A percentile compares a stretch with the other conserved stretches of the same genome.
These are phyloP conservation scores for Pterois miles DNA, from an alignment of 2,797 vertebrate genomes.

Conservation along the genomic window DNA sequence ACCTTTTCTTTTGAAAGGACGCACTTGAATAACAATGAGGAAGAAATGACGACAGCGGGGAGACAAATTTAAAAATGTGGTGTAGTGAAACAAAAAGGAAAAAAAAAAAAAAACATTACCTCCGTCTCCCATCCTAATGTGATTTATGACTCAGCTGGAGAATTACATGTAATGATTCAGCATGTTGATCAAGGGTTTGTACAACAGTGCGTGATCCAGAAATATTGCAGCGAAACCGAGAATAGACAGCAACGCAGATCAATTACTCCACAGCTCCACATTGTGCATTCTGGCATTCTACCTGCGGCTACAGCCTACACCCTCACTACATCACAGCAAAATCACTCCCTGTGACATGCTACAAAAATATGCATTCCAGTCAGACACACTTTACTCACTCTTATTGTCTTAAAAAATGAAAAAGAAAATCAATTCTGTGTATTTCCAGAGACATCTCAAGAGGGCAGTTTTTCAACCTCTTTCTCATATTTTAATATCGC, in stretches of 20 bases:
- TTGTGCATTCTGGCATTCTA: slow-evolving; percentile 56
- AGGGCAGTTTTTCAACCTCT: slow-evolving; percentile 69
- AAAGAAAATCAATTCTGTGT: slow-evolving; percentile 28
- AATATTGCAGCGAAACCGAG: slow-evolving; percentile 62
- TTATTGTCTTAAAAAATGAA: slow-evolving; percentile 48
- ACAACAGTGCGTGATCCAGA: slow-evolving; percentile 61
- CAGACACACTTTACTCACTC: slow-evolving; percentile 30
- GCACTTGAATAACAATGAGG: slow-evolving; percentile 73
- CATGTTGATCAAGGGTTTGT: slow-evolving; percentile 75
- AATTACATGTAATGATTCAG: slow-evolving; percentile 78
- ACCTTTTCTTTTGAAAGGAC: slow-evolving; percentile 54
- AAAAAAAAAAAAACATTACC: slow-evolving; percentile 15
- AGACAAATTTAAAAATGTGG: slow-evolving; percentile 60
- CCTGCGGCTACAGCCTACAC: slow-evolving; percentile 31
- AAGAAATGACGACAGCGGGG: slow-evolving; percentile 35
- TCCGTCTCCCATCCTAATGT: slow-evolving; percentile 40
- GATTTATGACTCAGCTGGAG: slow-evolving; percentile 72
- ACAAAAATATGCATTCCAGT: slow-evolving; percentile 35
- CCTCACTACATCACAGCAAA: slow-evolving; percentile 49
- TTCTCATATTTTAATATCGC: slow-evolving; percentile 84
- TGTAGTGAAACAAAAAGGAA: neutral
- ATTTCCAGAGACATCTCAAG: slow-evolving; percentile 43
- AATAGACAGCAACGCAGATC: slow-evolving; percentile 74
- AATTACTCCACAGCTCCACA: slow-evolving; percentile 62
- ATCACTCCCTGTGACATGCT: slow-evolving; percentile 26